These are phyloP conservation scores for Catharus ustulatus DNA, from an alignment of 2,797 vertebrate genomes.

Conservation along the genomic window DNA sequence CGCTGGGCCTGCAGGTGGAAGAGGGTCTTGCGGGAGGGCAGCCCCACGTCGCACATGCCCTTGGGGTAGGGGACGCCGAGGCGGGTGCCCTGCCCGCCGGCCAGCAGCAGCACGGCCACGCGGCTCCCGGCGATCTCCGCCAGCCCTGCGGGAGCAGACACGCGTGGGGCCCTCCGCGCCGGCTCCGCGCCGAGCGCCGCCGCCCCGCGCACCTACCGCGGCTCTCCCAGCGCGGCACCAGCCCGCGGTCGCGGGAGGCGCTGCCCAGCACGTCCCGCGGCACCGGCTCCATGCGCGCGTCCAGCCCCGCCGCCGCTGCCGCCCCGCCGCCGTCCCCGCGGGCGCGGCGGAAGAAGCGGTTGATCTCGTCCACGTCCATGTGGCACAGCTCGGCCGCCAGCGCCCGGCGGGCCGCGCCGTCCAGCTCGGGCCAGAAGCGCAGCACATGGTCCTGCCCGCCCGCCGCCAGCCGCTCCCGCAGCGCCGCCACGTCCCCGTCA, in stretches of 20 bases:
- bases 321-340: conserved; percentile 72
- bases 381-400: conserved; percentile 78
- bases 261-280: conserved; percentile 90
- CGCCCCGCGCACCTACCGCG: conserved; percentile 77
- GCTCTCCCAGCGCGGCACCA: conserved; percentile 85
- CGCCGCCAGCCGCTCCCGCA: conserved; percentile 67
- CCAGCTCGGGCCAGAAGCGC: conserved; percentile 86
- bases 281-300: conserved; percentile 89
- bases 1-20: conserved; percentile 98
- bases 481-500: accelerated
- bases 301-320: conserved; percentile 79
- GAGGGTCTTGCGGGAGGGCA: conserved; percentile 94
- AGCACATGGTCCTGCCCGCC: conserved; percentile 87
- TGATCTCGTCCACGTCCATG: conserved; percentile 87
- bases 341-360: conserved; percentile 84
- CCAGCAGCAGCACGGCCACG: conserved; percentile 88
- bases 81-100: conserved; percentile 95
- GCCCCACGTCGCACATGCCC: conserved; percentile 94
- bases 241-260: conserved; percentile 84
- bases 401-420: conserved; percentile 71
- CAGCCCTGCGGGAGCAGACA: conserved; percentile 28
- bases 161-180: neutral
- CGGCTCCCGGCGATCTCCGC: conserved; percentile 74
- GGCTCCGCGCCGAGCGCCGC: neutral
- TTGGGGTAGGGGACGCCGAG: conserved; percentile 94